Conservation (phyloP, 2,113 vertebrate genomes). For the Salvelinus alpinus region DNA sequence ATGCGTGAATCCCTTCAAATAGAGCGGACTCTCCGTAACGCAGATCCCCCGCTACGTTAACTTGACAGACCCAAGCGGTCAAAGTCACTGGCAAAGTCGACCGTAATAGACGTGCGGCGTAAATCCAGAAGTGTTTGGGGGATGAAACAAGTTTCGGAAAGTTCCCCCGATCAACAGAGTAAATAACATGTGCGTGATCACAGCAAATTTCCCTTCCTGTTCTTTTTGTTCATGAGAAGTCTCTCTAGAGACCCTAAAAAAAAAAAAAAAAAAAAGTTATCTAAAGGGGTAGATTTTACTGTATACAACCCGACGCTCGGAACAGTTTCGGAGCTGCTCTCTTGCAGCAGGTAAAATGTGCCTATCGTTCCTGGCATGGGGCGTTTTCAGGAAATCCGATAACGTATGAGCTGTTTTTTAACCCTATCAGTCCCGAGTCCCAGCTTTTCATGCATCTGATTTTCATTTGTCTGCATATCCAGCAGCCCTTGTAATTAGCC, state of each 20-base stretch:
- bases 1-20: slow-evolving; percentile 13
- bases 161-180: slow-evolving; percentile 3
- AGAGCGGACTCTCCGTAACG: neutral
- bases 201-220: neutral
- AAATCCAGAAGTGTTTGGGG: slow-evolving; percentile 8
- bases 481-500: too few relatives aligned
- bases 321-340: neutral
- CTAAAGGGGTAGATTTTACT: neutral
- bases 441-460: too few relatives aligned
- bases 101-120: slow-evolving; percentile 33
- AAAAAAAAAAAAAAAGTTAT: slow-evolving; percentile 30
- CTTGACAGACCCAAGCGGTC: slow-evolving; percentile 37
- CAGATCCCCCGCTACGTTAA: slow-evolving; percentile 19
- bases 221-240: slow-evolving; percentile 11
- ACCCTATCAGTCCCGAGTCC: slow-evolving; percentile 8
- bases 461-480: too few relatives aligned
- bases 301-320: neutral
- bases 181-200: slow-evolving; percentile 23
- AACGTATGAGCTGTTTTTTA: neutral
- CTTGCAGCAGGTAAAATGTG: slow-evolving; percentile 15
- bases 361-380: slow-evolving; percentile 31
- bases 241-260: slow-evolving; percentile 38
- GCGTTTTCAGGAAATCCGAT: slow-evolving; percentile 69
- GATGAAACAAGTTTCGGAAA: slow-evolving; percentile 24
- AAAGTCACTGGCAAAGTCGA: slow-evolving; percentile 20